Evolutionary conservation across 1,140 invertebrate genomes (phyloP).

Genomic region (Drosophila ercepeae): DNA sequence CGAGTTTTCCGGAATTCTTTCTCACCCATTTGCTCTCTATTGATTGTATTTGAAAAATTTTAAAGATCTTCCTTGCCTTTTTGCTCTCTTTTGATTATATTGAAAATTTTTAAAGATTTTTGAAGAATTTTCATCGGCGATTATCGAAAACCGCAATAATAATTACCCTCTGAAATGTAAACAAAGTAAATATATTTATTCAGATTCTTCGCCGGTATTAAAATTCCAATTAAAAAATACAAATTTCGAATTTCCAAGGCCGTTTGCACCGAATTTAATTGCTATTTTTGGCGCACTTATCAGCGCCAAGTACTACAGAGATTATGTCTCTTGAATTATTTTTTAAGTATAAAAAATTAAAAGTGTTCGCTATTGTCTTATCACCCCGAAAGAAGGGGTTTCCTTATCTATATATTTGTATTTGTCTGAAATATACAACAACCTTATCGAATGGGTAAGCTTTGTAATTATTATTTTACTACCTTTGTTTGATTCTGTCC

Average conservation of each 20-base stretch:
- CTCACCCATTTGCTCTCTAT: no score
- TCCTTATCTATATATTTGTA: background rate
- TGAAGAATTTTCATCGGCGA: no score
- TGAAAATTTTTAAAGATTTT: no score
- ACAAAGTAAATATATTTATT: no score
- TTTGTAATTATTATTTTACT: background rate
- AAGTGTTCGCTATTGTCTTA: no score
- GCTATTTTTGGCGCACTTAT: background rate
- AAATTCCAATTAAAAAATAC: background rate
- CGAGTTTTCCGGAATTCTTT: no score
- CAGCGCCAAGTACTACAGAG: background rate
- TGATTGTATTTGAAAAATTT: no score
- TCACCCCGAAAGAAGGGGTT: background rate
- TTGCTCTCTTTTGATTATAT: no score
- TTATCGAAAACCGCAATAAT: no score
- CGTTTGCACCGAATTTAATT: background rate
- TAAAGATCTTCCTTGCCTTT: no score
- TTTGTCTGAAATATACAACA: background rate
- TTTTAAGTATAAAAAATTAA: background rate
- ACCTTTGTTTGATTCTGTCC: background rate
- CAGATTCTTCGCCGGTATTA: background rate
- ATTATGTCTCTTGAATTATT: background rate
- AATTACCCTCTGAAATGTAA: no score
- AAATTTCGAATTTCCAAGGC: background rate
- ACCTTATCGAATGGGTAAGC: background rate